Conservation (phyloP, 2,113 vertebrate species). For the Physeter macrocephalus region DNA sequence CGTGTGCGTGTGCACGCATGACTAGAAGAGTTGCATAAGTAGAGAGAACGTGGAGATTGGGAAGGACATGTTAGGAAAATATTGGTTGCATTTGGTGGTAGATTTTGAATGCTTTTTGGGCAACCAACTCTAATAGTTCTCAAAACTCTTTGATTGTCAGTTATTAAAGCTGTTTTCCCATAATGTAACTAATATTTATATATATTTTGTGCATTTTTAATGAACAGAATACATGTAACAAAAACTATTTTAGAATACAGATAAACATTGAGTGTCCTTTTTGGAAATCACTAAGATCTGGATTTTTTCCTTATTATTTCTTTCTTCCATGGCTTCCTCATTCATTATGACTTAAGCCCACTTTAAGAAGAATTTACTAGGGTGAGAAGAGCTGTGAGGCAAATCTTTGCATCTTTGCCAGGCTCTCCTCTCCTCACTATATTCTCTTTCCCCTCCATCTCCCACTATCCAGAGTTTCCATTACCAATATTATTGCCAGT, state of each 20-base stretch:
- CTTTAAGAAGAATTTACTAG: neutral
- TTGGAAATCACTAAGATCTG: conserved; percentile 5
- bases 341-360: neutral
- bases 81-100: neutral
- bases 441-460: neutral
- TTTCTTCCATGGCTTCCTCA: neutral
- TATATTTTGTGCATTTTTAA: neutral
- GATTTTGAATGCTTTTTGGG: conserved; percentile 19
- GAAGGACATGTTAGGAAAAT: neutral
- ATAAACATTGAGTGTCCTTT: neutral
- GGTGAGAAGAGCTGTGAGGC: neutral
- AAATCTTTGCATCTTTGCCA: neutral
- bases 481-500: neutral
- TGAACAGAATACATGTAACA: conserved; percentile 31
- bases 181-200: conserved; percentile 57
- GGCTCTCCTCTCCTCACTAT: neutral
- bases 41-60: neutral
- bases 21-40: neutral
- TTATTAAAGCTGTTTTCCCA: conserved; percentile 28
- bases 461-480: neutral
- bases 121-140: conserved; percentile 32
- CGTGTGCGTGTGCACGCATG: neutral
- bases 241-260: conserved; percentile 26
- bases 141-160: neutral
- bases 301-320: neutral